Conservation (phyloP, 2,113 vertebrate species). For the Phylloscopus whistleri region DNA sequence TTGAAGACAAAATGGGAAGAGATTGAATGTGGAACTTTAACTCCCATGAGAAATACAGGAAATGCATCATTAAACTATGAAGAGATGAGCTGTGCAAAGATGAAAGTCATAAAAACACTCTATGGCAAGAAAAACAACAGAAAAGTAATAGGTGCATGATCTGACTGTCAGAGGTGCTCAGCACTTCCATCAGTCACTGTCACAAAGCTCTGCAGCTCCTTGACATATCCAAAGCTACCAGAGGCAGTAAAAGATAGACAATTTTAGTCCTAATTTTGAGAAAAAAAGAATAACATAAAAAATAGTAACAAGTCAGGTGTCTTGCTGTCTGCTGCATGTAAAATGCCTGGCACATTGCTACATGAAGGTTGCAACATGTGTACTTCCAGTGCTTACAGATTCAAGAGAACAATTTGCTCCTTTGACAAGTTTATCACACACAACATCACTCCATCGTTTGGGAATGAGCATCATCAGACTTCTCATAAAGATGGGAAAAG, state of each 20-base stretch:
- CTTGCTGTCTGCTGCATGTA: not conserved
- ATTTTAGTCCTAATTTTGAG: not conserved
- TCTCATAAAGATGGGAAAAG: not conserved
- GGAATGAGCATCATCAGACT: not conserved
- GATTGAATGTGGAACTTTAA: not conserved
- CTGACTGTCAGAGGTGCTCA: not conserved
- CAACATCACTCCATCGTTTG: not conserved
- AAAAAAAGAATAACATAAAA: not conserved
- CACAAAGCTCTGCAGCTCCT: not conserved
- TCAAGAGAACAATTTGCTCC: not conserved
- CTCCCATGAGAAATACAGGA: not conserved
- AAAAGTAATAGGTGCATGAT: not conserved
- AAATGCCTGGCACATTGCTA: not conserved
- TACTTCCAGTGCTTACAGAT: not conserved
- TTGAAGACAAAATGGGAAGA: not conserved
- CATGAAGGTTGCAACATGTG: fast-evolving
- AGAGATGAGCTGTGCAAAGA: not conserved
- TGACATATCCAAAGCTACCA: not conserved
- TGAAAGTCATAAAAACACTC: not conserved
- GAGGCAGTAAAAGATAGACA: not conserved
- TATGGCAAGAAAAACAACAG: not conserved
- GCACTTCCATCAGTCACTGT: not conserved
- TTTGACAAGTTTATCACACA: not conserved
- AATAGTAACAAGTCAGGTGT: not conserved
- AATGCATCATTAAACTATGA: not conserved